Conservation (phyloP, 2,888 invertebrate genomes). For the Diplazon laetatorius region DNA sequence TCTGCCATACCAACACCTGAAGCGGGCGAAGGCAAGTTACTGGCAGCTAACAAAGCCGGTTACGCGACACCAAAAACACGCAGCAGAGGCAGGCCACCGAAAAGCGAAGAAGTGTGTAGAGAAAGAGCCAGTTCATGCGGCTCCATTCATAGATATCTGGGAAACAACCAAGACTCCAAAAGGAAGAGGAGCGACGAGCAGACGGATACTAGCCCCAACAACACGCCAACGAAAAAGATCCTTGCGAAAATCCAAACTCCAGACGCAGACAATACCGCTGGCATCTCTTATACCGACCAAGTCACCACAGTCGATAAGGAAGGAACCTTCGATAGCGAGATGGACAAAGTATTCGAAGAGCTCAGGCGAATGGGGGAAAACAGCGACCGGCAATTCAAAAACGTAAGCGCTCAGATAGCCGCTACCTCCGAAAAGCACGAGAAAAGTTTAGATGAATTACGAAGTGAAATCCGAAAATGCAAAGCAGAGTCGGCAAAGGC, state of each 20-base stretch:
- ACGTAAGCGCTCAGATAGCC: background rate
- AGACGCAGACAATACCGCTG: background rate
- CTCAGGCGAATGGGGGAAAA: background rate
- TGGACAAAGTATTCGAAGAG: background rate
- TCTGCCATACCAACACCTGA: too few relatives aligned
- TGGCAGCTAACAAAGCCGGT: too few relatives aligned
- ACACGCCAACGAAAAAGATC: background rate
- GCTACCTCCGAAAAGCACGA: too few relatives aligned
- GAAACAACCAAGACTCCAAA: background rate
- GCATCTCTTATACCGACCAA: background rate
- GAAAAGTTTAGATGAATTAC: too few relatives aligned
- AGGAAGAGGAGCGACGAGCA: background rate
- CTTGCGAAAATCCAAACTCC: too few relatives aligned
- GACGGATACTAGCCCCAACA: background rate
- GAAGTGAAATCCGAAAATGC: too few relatives aligned
- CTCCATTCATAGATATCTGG: background rate
- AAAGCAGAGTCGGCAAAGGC: background rate
- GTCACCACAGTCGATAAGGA: background rate
- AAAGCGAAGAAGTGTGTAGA: background rate
- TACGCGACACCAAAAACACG: too few relatives aligned
- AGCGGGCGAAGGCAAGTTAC: too few relatives aligned
- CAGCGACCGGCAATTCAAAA: background rate
- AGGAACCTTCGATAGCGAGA: background rate
- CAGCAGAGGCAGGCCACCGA: background rate
- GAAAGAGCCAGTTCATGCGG: background rate